Base-by-base conservation (phyloP, 2,888 invertebrate species). In the Campoplex nolae region DNA sequence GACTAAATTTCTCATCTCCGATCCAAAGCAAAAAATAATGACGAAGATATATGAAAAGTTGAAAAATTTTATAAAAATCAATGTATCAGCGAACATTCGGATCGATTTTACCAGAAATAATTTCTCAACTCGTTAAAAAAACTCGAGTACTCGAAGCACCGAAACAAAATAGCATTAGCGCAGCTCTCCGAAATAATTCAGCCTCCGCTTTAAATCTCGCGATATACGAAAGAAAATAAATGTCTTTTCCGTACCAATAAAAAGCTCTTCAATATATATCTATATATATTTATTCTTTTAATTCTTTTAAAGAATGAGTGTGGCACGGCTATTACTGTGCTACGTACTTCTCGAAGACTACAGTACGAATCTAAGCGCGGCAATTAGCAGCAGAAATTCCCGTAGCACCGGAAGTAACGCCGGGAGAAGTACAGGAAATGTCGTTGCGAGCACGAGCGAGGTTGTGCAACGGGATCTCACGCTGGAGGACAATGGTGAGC, bases 301-400 rank as follows among this genome's bases (percentile, higher is more conserved):
- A 65, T 87, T 83, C 45, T 76, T 87, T 90, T 92, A 91, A 90
- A 93, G 93, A 92, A 93, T 93, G 93, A 93, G 93, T 93, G 93
- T 93, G 93, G 93, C 93, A 93, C 92, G 93, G 92, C 91, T 93
- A 92, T 93, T 93, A 92, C 91, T 93, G 92, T 93, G 93, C 93
- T 93, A 91, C 92, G 91, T 93, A 92, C 92, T 93, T 91, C 92
- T 93, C 91, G 92, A 92, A 92, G 92, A 93, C 90, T 92, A 93
- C 92, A 91, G 92, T 90, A 91, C 90, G 91, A 92, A 92, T 90
- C 91, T 92, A 88, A 91, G 92, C 87, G 92, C 91, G 84, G 92
- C 92, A 90, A 92, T 92, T 90, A 91, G 90, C 88, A 93, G 92
- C 91, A 87, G 86, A 75, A 87, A 85, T 83, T 75, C 65, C 82